phyloP scores from a whole-genome alignment of 2,888 invertebrate genomes.

The Epicampocera succincta region DNA sequence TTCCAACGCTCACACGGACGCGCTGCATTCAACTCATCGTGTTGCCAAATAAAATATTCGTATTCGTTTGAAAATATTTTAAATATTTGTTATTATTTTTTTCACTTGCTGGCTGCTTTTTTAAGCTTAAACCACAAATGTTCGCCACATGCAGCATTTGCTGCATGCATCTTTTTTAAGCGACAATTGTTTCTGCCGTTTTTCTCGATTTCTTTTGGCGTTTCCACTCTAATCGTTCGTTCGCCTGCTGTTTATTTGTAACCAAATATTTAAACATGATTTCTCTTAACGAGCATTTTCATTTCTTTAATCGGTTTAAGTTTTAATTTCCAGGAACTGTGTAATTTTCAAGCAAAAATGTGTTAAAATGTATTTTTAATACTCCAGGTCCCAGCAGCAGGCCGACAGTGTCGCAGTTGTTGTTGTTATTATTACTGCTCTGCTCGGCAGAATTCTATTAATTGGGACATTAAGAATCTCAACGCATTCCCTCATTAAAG shows the following conservation, averaged over 20 bases:
- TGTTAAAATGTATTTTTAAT: not conserved
- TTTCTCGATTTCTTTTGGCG: constrained; percentile 14
- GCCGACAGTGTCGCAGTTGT: constrained; percentile 1
- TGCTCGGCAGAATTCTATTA: constrained; percentile 5
- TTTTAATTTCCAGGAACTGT: not conserved
- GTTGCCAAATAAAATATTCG: constrained; percentile 15
- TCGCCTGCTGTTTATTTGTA: constrained; percentile 47
- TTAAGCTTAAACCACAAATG: constrained; percentile 36
- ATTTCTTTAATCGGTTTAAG: constrained; percentile 13
- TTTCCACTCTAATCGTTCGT: constrained; percentile 10
- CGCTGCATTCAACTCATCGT: not conserved
- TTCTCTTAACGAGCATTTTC: not conserved
- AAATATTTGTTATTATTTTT: constrained; percentile 22
- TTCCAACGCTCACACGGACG: constrained; percentile 5
- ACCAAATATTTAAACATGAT: constrained; percentile 28
- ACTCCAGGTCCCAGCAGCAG: not conserved
- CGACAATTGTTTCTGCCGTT: not conserved
- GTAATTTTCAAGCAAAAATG: constrained; percentile 6
- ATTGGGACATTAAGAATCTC: constrained; percentile 4
- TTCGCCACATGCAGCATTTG: constrained; percentile 43
- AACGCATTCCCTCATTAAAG: constrained; percentile 7
- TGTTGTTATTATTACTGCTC: not conserved
- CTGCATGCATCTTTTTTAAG: constrained; percentile 18
- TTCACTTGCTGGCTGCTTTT: not conserved
- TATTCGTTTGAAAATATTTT: constrained; percentile 31